Conservation (phyloP, 2,113 vertebrate genomes). For the Hippocampus guttulatus region DNA sequence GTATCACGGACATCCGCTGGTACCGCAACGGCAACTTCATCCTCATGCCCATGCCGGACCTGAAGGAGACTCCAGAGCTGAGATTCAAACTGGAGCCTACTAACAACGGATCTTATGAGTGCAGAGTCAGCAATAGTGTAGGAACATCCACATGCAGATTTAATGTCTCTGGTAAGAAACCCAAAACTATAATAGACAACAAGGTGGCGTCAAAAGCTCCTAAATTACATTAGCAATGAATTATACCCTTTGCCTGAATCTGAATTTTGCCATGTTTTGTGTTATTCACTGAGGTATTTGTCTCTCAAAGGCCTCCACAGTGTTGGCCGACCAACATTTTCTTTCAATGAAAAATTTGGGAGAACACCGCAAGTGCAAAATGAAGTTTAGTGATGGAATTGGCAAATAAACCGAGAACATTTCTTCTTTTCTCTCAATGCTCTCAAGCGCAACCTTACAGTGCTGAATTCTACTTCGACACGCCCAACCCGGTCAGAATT, state of each 20-base stretch:
- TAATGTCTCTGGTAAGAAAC: conserved; percentile 86
- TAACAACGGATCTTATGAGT: conserved; percentile 87
- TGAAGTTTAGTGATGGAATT: too few species aligned
- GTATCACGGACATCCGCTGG: conserved; percentile 83
- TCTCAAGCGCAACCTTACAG: conserved; percentile 83
- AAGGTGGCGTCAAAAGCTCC: not conserved
- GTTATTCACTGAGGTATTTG: not conserved
- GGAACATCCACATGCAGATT: conserved; percentile 85
- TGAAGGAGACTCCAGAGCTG: conserved; percentile 81
- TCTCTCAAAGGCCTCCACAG: too few species aligned
- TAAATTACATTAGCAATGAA: not conserved
- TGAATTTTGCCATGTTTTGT: too few species aligned
- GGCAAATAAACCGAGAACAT: not conserved
- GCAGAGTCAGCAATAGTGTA: conserved; percentile 86
- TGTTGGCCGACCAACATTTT: not conserved
- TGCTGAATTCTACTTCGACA: conserved; percentile 98
- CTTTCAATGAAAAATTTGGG: too few species aligned
- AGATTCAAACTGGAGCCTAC: conserved; percentile 81
- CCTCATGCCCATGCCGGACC: conserved; percentile 69
- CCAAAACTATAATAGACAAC: not conserved
- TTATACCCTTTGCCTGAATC: too few species aligned
- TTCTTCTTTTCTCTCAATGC: not conserved
- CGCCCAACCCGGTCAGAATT: conserved; percentile 88
- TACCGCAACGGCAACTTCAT: conserved; percentile 79
- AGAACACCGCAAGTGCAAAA: too few species aligned